Evolutionary conservation across 2,888 invertebrate species (phyloP), one percentile per base, ranked within the genome.

Genomic region (Brenthis ino): DNA sequence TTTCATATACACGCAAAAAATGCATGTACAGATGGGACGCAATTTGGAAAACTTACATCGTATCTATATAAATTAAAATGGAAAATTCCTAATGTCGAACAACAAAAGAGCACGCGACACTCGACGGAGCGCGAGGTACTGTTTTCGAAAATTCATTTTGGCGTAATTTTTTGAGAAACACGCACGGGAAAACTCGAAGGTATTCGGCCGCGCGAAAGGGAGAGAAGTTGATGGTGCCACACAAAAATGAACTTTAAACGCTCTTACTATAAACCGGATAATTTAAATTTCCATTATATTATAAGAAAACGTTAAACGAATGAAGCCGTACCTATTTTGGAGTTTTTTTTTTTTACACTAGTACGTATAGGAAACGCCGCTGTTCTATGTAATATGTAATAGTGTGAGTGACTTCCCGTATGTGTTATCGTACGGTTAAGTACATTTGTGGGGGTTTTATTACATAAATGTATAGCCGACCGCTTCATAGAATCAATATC

Each of bases 21-120:
- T 87, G 84, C 85, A 89, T 20, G 20, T 88, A 87, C 88, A 85
- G 85, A 86, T 83, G 82, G 87, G 87, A 87, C 89, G 89, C 88
- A 88, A 89, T 91, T 90, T 88, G 88, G 54, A 88, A 88, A 91
- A 91, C 90, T 91, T 87, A 90, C 88, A 80, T 82, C 5, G 83
- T 85, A 93, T 94, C 14, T 50, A 43, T 43, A 43, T 43, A 37
- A 92, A 93, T 93, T 93, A 28, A 91, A 93, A 94, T 93, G 94
- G 94, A 94, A 94, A 94, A 94, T 94, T 94, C 93, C 94, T 88
- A 43, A 43, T 43, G 37, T 43, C 94, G 89, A 87, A 87, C 84
- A 89, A 94, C 88, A 87, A 87, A 84, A 84, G 83, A 84, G 83
- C 90, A 85, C 89, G 89, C 87, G 84, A 83, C 84, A 79, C 82